These are phyloP conservation scores for Patella depressa DNA, from an alignment of 2,888 invertebrate genomes.

Conservation along the genomic window DNA sequence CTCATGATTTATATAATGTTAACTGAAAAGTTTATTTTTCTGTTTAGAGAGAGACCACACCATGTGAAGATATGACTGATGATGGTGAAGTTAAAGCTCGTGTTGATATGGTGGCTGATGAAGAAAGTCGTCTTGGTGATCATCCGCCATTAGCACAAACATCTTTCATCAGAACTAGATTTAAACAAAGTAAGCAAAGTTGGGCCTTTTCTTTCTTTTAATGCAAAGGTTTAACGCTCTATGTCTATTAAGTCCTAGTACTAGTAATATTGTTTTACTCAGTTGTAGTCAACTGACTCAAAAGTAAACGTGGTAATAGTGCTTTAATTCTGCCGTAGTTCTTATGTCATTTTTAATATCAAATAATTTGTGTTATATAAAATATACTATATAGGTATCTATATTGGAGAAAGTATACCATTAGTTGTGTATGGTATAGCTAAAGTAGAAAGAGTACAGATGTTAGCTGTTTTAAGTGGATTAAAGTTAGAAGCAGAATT, in stretches of 20 bases:
- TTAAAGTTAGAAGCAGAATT: conserved; percentile 95
- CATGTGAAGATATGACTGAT: conserved; percentile 23
- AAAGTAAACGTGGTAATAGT: no score
- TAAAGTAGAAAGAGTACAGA: conserved; percentile 77
- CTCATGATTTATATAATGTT: no score
- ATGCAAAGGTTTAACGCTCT: not conserved
- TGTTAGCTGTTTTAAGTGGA: conserved; percentile 90
- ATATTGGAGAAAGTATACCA: conserved; percentile 69
- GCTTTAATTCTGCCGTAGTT: no score
- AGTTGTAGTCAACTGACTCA: no score
- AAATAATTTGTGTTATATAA: no score
- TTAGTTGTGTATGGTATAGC: conserved; percentile 85
- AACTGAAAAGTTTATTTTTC: no score
- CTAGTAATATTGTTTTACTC: no score
- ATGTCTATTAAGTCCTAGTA: no score
- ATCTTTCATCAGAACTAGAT: conserved; percentile 59
- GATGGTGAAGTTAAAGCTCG: conserved; percentile 35
- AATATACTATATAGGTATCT: conserved; percentile 55
- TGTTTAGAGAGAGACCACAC: conserved; percentile 11
- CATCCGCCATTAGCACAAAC: conserved; percentile 53
- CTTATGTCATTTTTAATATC: no score
- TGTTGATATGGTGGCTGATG: conserved; percentile 48
- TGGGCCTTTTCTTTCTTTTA: not conserved
- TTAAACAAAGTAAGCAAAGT: conserved; percentile 65
- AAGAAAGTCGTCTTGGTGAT: conserved; percentile 48